Percentiles rank a stretch among this genome's conserved stretches.
Conservation (phyloP, 23 tunicate genomes). For the Botrylloides violaceus region DNA sequence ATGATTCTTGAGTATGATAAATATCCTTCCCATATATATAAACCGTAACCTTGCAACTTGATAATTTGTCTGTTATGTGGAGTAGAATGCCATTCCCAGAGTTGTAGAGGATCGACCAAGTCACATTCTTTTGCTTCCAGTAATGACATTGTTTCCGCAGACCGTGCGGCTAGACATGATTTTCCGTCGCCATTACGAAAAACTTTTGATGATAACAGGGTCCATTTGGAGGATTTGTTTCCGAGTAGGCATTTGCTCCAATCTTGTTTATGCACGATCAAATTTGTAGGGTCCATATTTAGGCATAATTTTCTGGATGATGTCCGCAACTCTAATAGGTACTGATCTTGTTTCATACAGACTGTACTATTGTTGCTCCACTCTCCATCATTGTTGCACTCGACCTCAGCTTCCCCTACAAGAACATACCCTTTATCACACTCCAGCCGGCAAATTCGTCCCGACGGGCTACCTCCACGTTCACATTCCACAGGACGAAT, state of each 20-base stretch:
- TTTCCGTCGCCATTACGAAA: conserved; percentile 17
- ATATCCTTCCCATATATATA: conserved; percentile 50
- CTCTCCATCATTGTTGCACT: conserved; percentile 24
- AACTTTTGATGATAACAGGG: conserved; percentile 3
- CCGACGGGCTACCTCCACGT: conserved; percentile 5
- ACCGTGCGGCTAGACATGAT: conserved; percentile 24
- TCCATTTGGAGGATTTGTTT: conserved; percentile 18
- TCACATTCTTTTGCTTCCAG: conserved; percentile 22
- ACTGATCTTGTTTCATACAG: conserved; percentile 32
- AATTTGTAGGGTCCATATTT: neutral
- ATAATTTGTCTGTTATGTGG: conserved; percentile 18
- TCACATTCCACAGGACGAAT: conserved; percentile 29
- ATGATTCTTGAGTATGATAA: conserved; percentile 6
- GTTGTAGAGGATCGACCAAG: conserved; percentile 25
- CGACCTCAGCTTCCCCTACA: neutral
- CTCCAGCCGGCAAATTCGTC: conserved; percentile 9
- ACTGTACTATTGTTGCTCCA: conserved; percentile 17
- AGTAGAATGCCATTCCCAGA: conserved; percentile 26
- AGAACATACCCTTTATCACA: conserved; percentile 28
- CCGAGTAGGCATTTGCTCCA: conserved; percentile 7
- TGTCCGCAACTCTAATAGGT: neutral
- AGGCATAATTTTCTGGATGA: conserved; percentile 12
- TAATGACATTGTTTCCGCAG: conserved; percentile 10
- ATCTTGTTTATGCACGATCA: neutral
- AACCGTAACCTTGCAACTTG: conserved; percentile 11